phyloP scores from a whole-genome alignment of 2,113 vertebrate species.

The Toxotes chatareus region DNA sequence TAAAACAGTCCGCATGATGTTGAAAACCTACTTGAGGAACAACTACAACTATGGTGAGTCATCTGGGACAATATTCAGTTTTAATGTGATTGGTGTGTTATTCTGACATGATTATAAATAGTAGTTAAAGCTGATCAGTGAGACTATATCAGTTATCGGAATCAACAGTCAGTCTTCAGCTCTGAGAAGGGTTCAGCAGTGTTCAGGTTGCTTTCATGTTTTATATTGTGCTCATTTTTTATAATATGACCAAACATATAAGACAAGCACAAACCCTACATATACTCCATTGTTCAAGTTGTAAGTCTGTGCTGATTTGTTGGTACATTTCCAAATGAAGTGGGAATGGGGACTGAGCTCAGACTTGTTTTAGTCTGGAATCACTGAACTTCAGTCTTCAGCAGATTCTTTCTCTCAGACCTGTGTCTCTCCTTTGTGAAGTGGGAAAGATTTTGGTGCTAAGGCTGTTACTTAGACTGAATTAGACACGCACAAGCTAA shows the following conservation, averaged over 20 bases:
- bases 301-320: no score
- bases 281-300: no score
- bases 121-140: background rate
- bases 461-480: constrained; percentile 19
- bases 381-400: background rate
- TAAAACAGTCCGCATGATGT: constrained; percentile 86
- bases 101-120: background rate
- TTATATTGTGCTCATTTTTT: no score
- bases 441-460: constrained; percentile 4
- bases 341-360: no score
- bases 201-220: no score
- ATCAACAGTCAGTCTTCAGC: background rate
- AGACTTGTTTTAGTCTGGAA: background rate
- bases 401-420: constrained; percentile 1
- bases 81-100: background rate
- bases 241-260: no score
- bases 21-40: constrained; percentile 92
- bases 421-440: background rate
- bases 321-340: no score
- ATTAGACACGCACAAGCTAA: constrained; percentile 38
- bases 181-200: no score
- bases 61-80: background rate
- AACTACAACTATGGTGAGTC: constrained; percentile 98
- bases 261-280: background rate
- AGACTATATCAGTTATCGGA: no score